Evolutionary conservation across 1,140 invertebrate genomes (phyloP).

Genomic region (Lysiphlebus fabarum): DNA sequence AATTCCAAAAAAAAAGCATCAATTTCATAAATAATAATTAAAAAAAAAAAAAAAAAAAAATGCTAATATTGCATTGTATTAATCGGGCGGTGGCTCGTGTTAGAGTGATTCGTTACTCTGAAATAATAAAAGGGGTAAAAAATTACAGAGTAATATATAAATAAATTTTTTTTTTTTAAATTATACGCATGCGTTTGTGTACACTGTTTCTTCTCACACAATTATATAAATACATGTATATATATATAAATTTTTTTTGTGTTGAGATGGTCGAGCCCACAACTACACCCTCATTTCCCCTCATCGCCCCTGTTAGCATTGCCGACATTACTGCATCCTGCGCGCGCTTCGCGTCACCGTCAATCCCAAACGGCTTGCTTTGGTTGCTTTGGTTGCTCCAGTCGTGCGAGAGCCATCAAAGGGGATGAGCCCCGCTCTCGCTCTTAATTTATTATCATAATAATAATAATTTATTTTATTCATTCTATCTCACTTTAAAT

Average conservation of each 20-base stretch:
- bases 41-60: no score
- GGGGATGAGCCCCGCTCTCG: slow-evolving; percentile 42
- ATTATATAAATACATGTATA: neutral
- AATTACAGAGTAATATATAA: neutral
- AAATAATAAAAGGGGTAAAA: neutral
- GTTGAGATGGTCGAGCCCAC: slow-evolving; percentile 14
- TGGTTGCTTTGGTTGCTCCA: slow-evolving; percentile 29
- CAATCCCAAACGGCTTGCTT: slow-evolving; percentile 10
- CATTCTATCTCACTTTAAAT: slow-evolving; percentile 2
- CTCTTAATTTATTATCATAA: slow-evolving; percentile 42
- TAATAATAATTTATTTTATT: neutral
- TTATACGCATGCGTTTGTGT: slow-evolving; percentile 26
- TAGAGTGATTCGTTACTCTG: no score
- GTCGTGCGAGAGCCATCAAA: slow-evolving; percentile 53
- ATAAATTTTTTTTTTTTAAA: no score
- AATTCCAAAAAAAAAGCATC: no score
- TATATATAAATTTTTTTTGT: neutral
- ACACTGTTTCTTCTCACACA: slow-evolving; percentile 1
- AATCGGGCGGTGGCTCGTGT: slow-evolving; percentile 42
- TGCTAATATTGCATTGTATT: slow-evolving; percentile 21
- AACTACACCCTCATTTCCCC: neutral
- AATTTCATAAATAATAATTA: neutral
- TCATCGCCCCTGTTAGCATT: neutral
- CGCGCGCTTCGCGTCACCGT: slow-evolving; percentile 1
- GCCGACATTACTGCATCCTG: slow-evolving; percentile 3